Evolutionary conservation across 2,113 vertebrate species (phyloP).

Genomic region (Aviceda subcristata): DNA sequence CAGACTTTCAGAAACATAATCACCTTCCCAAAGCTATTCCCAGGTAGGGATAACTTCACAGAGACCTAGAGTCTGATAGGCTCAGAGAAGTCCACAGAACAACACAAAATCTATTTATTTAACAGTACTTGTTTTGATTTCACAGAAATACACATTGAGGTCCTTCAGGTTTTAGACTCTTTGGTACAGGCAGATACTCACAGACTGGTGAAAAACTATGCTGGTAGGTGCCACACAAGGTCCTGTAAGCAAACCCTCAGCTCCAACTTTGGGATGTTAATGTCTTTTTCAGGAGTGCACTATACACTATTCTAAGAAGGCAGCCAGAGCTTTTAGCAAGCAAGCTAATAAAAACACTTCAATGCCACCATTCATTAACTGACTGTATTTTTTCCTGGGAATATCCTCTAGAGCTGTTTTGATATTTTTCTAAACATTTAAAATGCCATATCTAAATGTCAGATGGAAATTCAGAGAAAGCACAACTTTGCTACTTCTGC

Average conservation of each 20-base stretch:
- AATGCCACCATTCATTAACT: neutral
- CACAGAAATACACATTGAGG: accelerated
- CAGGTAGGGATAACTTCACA: neutral
- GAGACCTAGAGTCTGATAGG: neutral
- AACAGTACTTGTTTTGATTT: neutral
- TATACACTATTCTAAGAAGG: neutral
- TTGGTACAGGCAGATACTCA: neutral
- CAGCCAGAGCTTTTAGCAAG: neutral
- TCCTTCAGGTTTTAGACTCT: neutral
- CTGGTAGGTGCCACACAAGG: neutral
- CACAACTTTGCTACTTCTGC: neutral
- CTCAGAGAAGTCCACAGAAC: neutral
- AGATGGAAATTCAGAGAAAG: neutral
- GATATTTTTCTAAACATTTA: neutral
- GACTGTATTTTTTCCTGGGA: neutral
- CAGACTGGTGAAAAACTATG: neutral
- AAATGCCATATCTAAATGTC: neutral
- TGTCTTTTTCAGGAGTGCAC: neutral
- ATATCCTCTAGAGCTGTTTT: neutral
- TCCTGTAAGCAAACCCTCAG: neutral
- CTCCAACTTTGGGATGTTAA: neutral
- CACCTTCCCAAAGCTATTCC: neutral
- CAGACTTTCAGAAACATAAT: neutral
- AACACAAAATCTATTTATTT: neutral
- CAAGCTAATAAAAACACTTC: neutral